Conservation (phyloP, 2,797 vertebrate species). For the Fratercula arctica region DNA sequence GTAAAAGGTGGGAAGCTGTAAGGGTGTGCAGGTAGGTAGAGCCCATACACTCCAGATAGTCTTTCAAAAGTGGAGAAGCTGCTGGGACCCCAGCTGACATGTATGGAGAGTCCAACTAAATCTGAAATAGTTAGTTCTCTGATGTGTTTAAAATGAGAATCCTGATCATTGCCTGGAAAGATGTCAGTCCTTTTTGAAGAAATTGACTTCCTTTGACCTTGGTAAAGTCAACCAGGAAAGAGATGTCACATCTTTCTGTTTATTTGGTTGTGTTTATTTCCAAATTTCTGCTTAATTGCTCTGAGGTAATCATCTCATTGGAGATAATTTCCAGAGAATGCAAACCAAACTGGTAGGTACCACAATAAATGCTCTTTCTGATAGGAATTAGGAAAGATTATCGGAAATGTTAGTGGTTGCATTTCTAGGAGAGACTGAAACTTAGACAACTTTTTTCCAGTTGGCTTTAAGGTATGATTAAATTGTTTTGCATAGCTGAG, state of each 20-base stretch:
- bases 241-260: background rate
- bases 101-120: background rate
- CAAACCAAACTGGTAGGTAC: background rate
- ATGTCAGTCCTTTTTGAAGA: background rate
- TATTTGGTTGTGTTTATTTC: constrained; percentile 10
- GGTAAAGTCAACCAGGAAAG: background rate
- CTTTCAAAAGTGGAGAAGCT: background rate
- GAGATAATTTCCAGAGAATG: constrained; percentile 18
- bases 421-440: constrained; percentile 14
- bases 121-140: background rate
- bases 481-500: constrained; percentile 45
- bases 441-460: constrained; percentile 20
- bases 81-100: background rate
- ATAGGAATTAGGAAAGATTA: constrained; percentile 11
- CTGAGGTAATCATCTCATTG: background rate
- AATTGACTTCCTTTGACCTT: background rate
- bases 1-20: background rate
- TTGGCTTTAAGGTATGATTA: constrained; percentile 38
- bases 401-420: background rate
- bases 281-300: constrained; percentile 13
- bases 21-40: background rate
- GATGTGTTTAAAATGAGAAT: background rate
- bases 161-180: background rate
- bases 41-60: rapidly evolving
- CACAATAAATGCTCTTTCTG: background rate